Percentiles rank a stretch among this genome's conserved stretches.
Conservation (phyloP, 2,113 vertebrate species). For the Lontra canadensis region DNA sequence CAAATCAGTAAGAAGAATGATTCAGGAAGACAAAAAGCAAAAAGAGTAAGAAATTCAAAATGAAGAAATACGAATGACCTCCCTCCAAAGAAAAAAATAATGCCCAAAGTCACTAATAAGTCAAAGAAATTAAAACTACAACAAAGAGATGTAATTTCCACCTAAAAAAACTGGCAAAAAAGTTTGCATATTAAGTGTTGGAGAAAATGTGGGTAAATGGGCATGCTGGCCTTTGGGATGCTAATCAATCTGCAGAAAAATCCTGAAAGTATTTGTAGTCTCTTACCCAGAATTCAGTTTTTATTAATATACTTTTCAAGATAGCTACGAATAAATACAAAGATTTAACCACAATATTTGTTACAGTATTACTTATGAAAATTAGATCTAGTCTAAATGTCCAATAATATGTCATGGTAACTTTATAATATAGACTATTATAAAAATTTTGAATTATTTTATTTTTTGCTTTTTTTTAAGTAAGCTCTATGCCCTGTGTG, state of each 20-base stretch:
- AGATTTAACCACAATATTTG: neutral
- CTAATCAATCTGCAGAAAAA: neutral
- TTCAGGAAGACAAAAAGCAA: neutral
- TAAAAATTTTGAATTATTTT: neutral
- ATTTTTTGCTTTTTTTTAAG: neutral
- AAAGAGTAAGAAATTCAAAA: neutral
- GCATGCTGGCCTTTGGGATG: neutral
- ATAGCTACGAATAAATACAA: neutral
- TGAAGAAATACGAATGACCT: neutral
- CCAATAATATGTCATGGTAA: neutral
- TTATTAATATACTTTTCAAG: constrained; percentile 36
- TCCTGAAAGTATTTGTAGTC: neutral
- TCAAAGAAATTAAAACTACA: constrained; percentile 1
- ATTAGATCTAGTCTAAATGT: neutral
- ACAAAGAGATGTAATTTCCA: neutral
- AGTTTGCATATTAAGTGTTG: neutral
- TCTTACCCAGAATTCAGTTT: neutral
- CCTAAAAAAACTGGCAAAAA: neutral
- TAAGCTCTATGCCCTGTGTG: neutral
- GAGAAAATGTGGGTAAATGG: neutral
- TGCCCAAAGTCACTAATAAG: neutral
- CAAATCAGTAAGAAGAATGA: neutral
- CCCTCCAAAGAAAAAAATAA: neutral
- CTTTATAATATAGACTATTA: neutral
- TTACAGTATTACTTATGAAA: neutral